Evolutionary conservation across 2,797 vertebrate species (phyloP).

Genomic region (Falco rusticolus): DNA sequence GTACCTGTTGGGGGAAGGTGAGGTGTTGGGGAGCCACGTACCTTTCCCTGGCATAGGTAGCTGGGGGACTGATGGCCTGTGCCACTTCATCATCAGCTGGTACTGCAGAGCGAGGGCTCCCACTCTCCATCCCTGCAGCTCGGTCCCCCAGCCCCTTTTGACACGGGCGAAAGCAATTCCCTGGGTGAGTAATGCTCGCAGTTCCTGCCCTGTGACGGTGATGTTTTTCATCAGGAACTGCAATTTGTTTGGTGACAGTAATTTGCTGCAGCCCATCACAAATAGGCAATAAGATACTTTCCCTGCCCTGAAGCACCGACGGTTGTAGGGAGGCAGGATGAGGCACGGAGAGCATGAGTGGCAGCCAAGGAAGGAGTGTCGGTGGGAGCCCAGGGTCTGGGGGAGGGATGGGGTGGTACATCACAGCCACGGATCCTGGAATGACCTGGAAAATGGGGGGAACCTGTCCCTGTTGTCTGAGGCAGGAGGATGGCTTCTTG

Average conservation of each 20-base stretch:
- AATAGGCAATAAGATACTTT: neutral
- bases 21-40: neutral
- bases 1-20: neutral
- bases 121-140: neutral
- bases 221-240: neutral
- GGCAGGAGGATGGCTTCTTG: neutral
- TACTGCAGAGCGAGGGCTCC: neutral
- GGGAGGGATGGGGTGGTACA: neutral
- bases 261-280: fast-evolving
- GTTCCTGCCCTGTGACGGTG: fast-evolving
- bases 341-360: neutral
- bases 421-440: neutral
- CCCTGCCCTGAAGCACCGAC: neutral
- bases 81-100: fast-evolving
- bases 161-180: neutral
- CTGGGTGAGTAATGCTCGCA: neutral
- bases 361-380: fast-evolving
- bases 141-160: neutral
- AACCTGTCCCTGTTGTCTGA: neutral
- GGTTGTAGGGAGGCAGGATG: neutral
- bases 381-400: fast-evolving
- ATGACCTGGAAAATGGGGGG: neutral
- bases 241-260: neutral
- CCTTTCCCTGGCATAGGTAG: neutral
- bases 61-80: neutral